Evolutionary conservation across 2,113 vertebrate genomes (phyloP), one percentile per base, ranked within the genome.

Genomic region (Xenus cinereus): DNA sequence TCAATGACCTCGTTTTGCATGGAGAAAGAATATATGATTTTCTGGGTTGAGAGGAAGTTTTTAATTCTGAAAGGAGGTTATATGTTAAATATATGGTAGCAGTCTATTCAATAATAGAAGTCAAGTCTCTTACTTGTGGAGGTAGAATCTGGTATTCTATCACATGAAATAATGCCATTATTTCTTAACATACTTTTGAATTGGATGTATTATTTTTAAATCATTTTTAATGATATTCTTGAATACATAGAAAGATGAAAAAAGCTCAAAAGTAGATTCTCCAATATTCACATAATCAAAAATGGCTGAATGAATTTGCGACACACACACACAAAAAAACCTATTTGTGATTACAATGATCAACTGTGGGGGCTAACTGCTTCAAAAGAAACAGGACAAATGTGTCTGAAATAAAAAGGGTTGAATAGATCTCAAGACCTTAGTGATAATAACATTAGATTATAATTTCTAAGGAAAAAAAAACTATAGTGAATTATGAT

Each of bases 31-130:
- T 84, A 76, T 85, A 89, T 77, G 81, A 87, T 89, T 95, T 91
- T 92, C 77, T 91, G 45, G 28, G 71, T 39, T 96, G 90, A 97
- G 80, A 91, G 28, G 26, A 79, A 21, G 50, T 46, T 79, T 90
- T 96, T 91, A 94, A 87, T 91, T 90, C 78, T 93, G 87, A 95
- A 89, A 84, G n/a, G n/a, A 94, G 84, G 86, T 91, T 95, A 91
- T 89, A 30, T 95, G 89, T 91, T 97, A 97, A 96, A 89, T 91
- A 92, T 76, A 96, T 82, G 53, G 62, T 89, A 85, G 84, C 73
- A 77, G 18, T 68, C 80, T 89, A 72, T 81, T 94, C 90, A 91
- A 62, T 94, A 93, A 85, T 41, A 76, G 59, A 96, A 92, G 74
- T 78, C 90, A 94, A 93, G 48, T 69, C 57, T 32, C 26, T 75